A percentile compares a stretch with the other conserved stretches of the same genome.
These are phyloP conservation scores for Clarias batrachus DNA, from an alignment of 2,113 vertebrate species.

Conservation along the genomic window DNA sequence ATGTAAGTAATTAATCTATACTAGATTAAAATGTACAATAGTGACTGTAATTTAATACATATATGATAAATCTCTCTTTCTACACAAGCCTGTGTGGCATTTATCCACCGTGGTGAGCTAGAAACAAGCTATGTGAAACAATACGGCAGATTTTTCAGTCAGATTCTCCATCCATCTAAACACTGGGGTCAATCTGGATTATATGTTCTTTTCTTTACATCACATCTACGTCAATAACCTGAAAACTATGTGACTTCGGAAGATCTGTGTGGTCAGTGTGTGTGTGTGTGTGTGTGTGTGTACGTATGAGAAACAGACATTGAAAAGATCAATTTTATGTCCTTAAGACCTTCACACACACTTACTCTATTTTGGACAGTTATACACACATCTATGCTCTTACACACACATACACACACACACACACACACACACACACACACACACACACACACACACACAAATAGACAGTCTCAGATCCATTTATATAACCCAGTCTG, in stretches of 20 bases:
- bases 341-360: constrained; percentile 39
- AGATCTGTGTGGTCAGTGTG: background rate
- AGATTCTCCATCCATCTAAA: background rate
- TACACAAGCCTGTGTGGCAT: background rate
- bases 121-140: background rate
- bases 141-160: background rate
- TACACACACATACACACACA: constrained; percentile 1
- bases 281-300: too few relatives aligned
- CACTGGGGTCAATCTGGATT: background rate
- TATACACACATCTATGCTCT: background rate
- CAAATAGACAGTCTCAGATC: constrained; percentile 14
- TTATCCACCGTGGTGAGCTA: too few relatives aligned
- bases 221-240: background rate
- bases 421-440: constrained; percentile 13
- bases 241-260: background rate
- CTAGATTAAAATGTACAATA: background rate
- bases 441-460: constrained; percentile 22
- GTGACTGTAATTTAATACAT: background rate
- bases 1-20: background rate
- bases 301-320: background rate
- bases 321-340: constrained; percentile 32
- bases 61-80: background rate
- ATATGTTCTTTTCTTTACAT: background rate
- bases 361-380: background rate
- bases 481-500: constrained; percentile 47